Evolutionary conservation across 2,113 vertebrate species (phyloP), one percentile per base, ranked within the genome.

Genomic region (Phainopepla nitens): DNA sequence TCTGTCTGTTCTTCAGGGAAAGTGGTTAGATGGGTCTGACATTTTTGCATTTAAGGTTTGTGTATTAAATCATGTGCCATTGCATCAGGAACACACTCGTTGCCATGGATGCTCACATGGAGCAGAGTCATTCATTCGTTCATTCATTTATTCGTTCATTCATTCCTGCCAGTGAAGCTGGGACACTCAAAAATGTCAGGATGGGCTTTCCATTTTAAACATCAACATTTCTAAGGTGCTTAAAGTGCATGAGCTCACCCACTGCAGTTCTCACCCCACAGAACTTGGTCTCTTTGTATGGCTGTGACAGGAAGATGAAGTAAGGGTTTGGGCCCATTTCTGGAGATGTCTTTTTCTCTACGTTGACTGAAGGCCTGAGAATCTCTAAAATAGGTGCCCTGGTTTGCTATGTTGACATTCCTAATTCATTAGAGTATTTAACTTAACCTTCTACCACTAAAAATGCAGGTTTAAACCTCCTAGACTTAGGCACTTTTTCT

Each of bases 61-160:
- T 58, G 13, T 13, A 14, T 44, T 2, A 5, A n/a, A 57, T 80
- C 45, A 31, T 5, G 20, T 57, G 31, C 8, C 4, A 27, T 15
- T 44, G 10, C 11, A 68, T 60, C 21, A 28, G 53, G 49, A 75
- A 25, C 7, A 54, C 5, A 39, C 1, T 13, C 31, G 15, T 13
- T 0, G 0, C 20, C 50, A 5, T 22, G 36, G 61, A n/a, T 24
- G 3, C 4, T 80, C 61, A n/a, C 0, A 2, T 13, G 7, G 27
- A 35, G 54, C 58, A 75, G 33, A 22, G 44, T 77, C 25, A 12
- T 15, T 65, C 45, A 31, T 73, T 70, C 39, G 8, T 27, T 51
- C 50, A 50, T 15, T 50, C 25, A 33, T 33, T 21, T 19, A 25
- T 27, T 51, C 50, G 25, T 15, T 50, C 25, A 33, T 33, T 21